Evolutionary conservation across 2,113 vertebrate genomes (phyloP).

Genomic region (Centrocercus urophasianus): DNA sequence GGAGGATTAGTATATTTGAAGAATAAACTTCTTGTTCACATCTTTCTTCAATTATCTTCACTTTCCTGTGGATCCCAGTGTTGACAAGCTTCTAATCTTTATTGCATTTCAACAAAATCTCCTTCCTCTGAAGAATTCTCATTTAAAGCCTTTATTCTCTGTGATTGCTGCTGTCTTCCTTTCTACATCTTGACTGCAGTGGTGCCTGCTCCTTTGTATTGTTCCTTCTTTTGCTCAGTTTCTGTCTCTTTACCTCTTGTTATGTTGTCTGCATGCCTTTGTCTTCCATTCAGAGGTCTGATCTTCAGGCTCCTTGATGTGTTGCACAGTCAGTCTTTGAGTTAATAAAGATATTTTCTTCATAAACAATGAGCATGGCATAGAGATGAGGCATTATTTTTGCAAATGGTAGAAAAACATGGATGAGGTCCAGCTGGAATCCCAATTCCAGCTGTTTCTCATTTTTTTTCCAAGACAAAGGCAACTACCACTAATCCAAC

Average conservation of each 20-base stretch:
- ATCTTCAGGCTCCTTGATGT: background rate
- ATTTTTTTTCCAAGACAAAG: background rate
- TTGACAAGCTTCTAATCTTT: background rate
- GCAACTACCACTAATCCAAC: background rate
- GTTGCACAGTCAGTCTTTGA: background rate
- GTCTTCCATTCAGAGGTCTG: background rate
- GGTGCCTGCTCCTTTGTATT: background rate
- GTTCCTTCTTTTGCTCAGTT: background rate
- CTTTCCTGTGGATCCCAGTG: background rate
- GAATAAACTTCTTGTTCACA: background rate
- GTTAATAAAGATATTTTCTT: background rate
- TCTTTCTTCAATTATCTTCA: background rate
- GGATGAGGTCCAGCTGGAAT: background rate
- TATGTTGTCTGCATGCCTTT: background rate
- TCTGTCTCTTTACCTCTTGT: background rate
- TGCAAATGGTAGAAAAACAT: background rate
- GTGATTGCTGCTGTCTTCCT: background rate
- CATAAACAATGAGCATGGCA: background rate
- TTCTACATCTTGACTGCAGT: background rate
- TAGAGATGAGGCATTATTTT: background rate
- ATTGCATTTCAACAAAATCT: background rate
- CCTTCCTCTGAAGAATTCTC: background rate
- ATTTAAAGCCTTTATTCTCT: background rate
- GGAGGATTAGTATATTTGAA: conserved; percentile 4
- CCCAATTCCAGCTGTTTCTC: background rate